A percentile compares a stretch with the other conserved stretches of the same genome.
Evolutionary conservation across 2,888 invertebrate genomes (phyloP).

Genomic region (Aphrophora alni): DNA sequence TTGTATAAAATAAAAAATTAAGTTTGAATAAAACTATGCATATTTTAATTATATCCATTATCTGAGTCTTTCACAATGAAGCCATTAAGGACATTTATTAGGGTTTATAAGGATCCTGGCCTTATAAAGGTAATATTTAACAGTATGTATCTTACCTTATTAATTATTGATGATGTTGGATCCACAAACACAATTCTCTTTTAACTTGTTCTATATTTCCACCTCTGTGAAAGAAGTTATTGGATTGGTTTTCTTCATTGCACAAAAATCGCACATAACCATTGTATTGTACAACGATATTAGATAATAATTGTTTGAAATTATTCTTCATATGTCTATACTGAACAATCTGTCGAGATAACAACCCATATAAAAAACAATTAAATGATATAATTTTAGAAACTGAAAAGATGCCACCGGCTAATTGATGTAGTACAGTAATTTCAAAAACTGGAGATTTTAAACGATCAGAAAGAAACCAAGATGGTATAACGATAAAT

Average conservation of each 20-base stretch:
- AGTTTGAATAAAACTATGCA: no score
- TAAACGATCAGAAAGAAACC: not conserved
- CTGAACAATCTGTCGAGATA: not conserved
- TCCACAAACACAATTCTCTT: not conserved
- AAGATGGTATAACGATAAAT: not conserved
- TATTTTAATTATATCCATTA: no score
- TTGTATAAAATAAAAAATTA: no score
- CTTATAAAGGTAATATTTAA: no score
- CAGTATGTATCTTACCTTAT: conserved; percentile 2
- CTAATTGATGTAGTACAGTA: not conserved
- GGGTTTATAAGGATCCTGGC: no score
- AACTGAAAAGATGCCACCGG: not conserved
- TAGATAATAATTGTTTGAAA: not conserved
- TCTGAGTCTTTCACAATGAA: no score
- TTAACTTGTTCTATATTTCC: not conserved
- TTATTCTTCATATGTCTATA: not conserved
- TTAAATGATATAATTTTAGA: not conserved
- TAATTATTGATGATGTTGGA: not conserved
- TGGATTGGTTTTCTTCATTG: not conserved
- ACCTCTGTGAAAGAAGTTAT: no score
- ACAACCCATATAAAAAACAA: not conserved
- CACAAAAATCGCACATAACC: not conserved
- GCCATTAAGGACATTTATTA: no score
- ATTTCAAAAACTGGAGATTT: not conserved
- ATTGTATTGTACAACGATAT: not conserved